Conservation (phyloP, 2,888 invertebrate genomes). For the Reticulitermes lucifugus region DNA sequence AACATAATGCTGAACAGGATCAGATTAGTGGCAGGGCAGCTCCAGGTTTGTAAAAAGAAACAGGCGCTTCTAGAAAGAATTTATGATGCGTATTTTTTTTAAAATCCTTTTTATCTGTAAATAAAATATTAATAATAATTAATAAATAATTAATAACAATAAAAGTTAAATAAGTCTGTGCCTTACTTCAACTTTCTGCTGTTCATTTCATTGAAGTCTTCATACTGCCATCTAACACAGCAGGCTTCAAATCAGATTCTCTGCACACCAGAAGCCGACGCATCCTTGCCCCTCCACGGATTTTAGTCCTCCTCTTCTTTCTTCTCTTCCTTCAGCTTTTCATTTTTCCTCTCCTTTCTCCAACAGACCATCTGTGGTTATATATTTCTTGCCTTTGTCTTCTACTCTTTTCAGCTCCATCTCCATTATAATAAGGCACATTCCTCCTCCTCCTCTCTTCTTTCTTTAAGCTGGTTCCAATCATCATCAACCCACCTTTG, state of each 20-base stretch:
- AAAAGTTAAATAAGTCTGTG: background rate
- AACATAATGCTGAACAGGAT: too few species aligned
- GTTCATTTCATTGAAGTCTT: background rate
- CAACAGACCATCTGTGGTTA: background rate
- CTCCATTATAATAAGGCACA: background rate
- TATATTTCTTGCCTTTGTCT: background rate
- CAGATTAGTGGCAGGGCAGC: too few species aligned
- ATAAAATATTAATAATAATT: too few species aligned
- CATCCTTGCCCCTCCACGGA: background rate
- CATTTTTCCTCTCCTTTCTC: background rate
- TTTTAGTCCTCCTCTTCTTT: background rate
- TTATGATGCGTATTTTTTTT: too few species aligned
- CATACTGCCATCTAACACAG: too few species aligned
- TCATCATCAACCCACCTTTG: constrained; percentile 8
- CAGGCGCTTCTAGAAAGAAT: too few species aligned
- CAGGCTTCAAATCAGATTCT: background rate
- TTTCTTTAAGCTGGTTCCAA: background rate
- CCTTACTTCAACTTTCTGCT: too few species aligned
- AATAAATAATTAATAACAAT: too few species aligned
- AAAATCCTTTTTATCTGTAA: too few species aligned
- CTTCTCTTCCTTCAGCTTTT: background rate
- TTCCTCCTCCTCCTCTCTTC: background rate
- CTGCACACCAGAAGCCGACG: background rate
- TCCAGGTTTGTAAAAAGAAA: too few species aligned
- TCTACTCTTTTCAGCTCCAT: background rate